Base-by-base conservation (phyloP, 2,113 vertebrate species). In the Anguilla japonica region DNA sequence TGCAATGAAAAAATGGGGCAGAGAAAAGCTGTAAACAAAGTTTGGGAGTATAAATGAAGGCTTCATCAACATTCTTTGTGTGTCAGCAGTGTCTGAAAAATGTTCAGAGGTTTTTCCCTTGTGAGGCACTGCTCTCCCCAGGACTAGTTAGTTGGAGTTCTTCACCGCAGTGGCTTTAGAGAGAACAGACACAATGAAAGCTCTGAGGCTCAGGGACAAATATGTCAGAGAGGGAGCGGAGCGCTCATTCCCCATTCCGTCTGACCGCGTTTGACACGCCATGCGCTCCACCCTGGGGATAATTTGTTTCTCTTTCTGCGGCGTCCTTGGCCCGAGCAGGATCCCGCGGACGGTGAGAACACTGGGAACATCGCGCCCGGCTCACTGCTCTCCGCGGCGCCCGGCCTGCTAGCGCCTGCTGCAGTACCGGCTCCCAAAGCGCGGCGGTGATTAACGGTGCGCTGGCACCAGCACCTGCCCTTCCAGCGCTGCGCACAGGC, bases 241-340 rank as follows among this genome's bases (percentile, higher is more conserved):
- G 22, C 18, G 60, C 26, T 75, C 26, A 75, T 9, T 75, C n/a
- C 16, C 9, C 5, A 75, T 13, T 34, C 71, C 26, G 71, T 34
- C n/a, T 75, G 13, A 75, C n/a, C 9, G 71, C 6, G 26, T 3
- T 1, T 13, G n/a, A 14, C 71, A 13, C 71, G 6, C n/a, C 71
- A 34, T 75, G 13, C 71, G 6, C 71, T 75, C n/a, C n/a, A 0
- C 60, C 60, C 60, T 26, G 20, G 71, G 71, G 71, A 75, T 20
- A 75, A 75, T 75, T 75, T 75, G 71, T 75, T 75, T 75, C 71
- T 75, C n/a, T 75, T 75, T 75, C 34, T 75, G 2, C 71, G 34
- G 13, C 13, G 26, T 34, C 71, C 71, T 75, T 34, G 71, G 71
- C 0, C 71, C 6, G 71, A 29, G 71, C n/a, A 13, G 11, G n/a